These are phyloP conservation scores for Rosalia funebris DNA, from an alignment of 2,888 invertebrate species.

Conservation along the genomic window DNA sequence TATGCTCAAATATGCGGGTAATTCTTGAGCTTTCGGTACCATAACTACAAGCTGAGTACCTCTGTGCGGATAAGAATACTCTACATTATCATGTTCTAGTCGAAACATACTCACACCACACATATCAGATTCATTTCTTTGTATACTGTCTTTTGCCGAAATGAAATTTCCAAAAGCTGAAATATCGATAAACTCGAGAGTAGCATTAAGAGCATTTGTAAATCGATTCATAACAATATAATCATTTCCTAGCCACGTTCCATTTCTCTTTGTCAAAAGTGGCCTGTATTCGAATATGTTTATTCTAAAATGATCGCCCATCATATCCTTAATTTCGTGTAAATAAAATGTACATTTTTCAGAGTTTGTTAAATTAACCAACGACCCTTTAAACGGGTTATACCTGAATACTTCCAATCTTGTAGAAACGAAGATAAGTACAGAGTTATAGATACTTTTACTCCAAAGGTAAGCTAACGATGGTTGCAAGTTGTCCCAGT, in stretches of 20 bases:
- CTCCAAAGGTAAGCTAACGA: too few species aligned
- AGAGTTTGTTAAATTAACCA: too few species aligned
- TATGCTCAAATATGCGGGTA: conserved; percentile 20
- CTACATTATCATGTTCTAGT: not conserved
- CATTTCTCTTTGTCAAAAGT: not conserved
- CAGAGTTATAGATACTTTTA: too few species aligned
- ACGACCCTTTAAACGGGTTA: too few species aligned
- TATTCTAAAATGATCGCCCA: too few species aligned
- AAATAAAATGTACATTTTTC: too few species aligned
- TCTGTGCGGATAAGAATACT: conserved; percentile 26
- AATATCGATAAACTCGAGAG: not conserved
- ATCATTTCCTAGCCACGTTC: conserved; percentile 21
- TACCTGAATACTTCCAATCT: too few species aligned
- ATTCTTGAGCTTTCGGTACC: conserved; percentile 23
- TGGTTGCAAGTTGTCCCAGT: too few species aligned
- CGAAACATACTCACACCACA: not conserved
- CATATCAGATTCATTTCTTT: conserved; percentile 22
- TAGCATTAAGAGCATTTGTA: conserved; percentile 20
- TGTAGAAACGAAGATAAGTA: too few species aligned
- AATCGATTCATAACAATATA: conserved; percentile 2
- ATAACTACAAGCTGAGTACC: conserved; percentile 20
- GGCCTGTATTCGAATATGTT: conserved; percentile 1
- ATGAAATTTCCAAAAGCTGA: not conserved
- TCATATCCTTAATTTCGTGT: too few species aligned
- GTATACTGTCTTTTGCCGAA: not conserved